A percentile compares a stretch with the other conserved stretches of the same genome.
Conservation (phyloP, 1,140 invertebrate genomes). For the Trypoxylus dichotomus region DNA sequence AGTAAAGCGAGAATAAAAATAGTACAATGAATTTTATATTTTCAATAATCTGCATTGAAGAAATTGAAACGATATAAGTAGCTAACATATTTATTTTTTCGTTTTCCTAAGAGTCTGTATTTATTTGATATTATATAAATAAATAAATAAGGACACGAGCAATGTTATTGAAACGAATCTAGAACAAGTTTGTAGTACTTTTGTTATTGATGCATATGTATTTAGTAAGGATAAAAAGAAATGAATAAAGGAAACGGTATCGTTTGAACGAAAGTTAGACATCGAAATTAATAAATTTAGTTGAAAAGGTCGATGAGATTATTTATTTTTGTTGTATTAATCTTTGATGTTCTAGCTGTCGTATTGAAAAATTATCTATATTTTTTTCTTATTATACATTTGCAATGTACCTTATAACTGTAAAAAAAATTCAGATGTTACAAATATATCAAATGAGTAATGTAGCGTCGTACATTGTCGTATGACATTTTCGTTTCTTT, state of each 20-base stretch:
- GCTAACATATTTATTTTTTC: slow-evolving; percentile 30
- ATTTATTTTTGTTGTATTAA: neutral
- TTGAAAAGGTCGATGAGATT: neutral
- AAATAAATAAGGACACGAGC: slow-evolving; percentile 18
- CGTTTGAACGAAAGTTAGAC: slow-evolving; percentile 1
- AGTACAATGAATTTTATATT: slow-evolving; percentile 45
- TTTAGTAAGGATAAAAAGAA: neutral
- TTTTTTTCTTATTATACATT: slow-evolving; percentile 2
- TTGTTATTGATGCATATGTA: neutral
- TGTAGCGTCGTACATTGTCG: neutral
- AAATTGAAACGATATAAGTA: slow-evolving; percentile 25
- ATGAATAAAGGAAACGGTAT: neutral
- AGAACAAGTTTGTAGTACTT: neutral
- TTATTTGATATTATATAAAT: slow-evolving; percentile 29
- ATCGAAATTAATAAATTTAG: slow-evolving; percentile 8
- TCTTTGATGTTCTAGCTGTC: neutral
- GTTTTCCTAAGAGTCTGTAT: slow-evolving; percentile 29
- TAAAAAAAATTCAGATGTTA: neutral
- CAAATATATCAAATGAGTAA: neutral
- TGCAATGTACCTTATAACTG: neutral
- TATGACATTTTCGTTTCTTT: slow-evolving; percentile 16
- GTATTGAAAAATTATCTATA: neutral
- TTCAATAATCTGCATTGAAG: slow-evolving; percentile 20
- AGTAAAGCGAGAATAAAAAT: slow-evolving; percentile 28
- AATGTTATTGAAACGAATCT: slow-evolving; percentile 17